phyloP scores from a whole-genome alignment of 2,797 vertebrate genomes.

The Trichosurus vulpecula region DNA sequence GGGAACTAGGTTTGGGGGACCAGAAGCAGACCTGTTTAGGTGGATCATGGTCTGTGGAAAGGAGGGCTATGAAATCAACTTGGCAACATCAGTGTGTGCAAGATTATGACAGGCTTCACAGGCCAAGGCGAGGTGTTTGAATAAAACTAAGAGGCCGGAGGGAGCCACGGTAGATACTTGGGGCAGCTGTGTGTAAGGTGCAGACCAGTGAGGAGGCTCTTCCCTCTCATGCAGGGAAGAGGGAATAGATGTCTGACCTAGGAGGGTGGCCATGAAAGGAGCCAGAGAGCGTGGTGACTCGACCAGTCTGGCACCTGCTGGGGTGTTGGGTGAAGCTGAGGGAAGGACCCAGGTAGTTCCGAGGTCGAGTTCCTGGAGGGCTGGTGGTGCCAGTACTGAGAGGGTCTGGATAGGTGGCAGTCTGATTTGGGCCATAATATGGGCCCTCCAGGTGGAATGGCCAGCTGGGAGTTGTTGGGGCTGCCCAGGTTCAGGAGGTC shows the following conservation, averaged over 20 bases:
- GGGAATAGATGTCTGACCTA: not conserved
- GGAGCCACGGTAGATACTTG: not conserved
- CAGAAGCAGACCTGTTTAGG: too few relatives aligned
- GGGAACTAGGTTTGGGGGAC: too few relatives aligned
- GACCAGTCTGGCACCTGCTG: too few relatives aligned
- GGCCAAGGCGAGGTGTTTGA: not conserved
- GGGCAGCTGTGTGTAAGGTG: not conserved
- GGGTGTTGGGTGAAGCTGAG: too few relatives aligned
- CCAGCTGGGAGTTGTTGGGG: not conserved
- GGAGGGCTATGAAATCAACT: not conserved
- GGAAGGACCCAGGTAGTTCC: not conserved
- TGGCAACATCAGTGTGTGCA: not conserved
- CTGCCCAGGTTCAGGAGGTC: not conserved
- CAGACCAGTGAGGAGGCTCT: too few relatives aligned
- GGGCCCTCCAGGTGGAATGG: not conserved
- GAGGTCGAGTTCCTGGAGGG: not conserved
- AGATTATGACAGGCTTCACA: not conserved
- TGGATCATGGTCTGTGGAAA: too few relatives aligned
- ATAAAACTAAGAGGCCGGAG: not conserved
- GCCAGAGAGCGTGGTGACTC: accelerated
- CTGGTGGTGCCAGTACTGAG: not conserved
- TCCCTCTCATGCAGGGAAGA: not conserved
- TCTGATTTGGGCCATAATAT: too few relatives aligned
- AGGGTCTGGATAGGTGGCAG: not conserved
- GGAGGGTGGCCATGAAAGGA: not conserved